Evolutionary conservation across 2,888 invertebrate genomes (phyloP).

Genomic region (Siphonodentalium dalli): DNA sequence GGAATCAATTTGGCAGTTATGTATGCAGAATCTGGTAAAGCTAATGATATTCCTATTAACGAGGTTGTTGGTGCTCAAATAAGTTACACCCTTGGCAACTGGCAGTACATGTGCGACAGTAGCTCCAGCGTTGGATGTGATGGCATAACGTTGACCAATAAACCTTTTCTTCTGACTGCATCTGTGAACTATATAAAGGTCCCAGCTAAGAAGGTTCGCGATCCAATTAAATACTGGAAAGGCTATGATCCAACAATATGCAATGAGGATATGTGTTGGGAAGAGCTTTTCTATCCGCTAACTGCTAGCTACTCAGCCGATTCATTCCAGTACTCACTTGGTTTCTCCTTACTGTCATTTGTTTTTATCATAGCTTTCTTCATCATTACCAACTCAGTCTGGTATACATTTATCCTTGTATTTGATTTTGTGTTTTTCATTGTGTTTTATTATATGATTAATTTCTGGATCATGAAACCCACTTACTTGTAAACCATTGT

Average conservation of each 20-base stretch:
- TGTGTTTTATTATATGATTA: too few species aligned
- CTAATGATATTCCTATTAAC: conserved; percentile 40
- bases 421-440: too few species aligned
- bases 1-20: conserved; percentile 51
- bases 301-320: conserved; percentile 33
- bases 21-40: conserved; percentile 51
- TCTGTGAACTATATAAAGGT: conserved; percentile 43
- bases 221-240: conserved; percentile 11
- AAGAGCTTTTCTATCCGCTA: conserved; percentile 46
- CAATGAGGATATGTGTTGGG: conserved; percentile 46
- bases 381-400: too few species aligned
- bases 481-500: too few species aligned
- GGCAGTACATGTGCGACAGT: conserved; percentile 44
- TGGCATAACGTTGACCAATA: conserved; percentile 19
- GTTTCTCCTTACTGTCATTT: too few species aligned
- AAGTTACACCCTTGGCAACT: conserved; percentile 46
- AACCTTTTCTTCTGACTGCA: conserved; percentile 40
- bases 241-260: conserved; percentile 32
- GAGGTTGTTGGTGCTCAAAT: conserved; percentile 54
- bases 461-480: too few species aligned
- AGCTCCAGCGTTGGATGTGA: conserved; percentile 33
- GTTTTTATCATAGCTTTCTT: too few species aligned
- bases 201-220: conserved; percentile 33
- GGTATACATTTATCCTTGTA: too few species aligned
- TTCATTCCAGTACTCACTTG: conserved; percentile 35